Base-by-base conservation (phyloP, 2,113 vertebrate genomes). In the Sarotherodon lohbergeri region DNA sequence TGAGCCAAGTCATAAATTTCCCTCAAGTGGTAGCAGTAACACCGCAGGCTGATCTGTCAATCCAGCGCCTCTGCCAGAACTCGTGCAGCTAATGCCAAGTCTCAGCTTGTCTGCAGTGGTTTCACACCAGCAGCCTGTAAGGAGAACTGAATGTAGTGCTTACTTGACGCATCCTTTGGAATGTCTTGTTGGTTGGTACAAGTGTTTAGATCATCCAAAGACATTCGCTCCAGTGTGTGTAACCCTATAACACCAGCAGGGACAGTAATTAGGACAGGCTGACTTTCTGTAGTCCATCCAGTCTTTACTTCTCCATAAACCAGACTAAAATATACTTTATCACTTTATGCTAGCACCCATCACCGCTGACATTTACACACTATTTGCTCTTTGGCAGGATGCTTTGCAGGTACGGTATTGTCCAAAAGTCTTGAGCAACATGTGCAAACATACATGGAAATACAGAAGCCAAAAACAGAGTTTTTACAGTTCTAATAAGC, bases 1-100 rank as follows among this genome's bases (percentile, higher is more conserved):
- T 66, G 79, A 82, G 71, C 89, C 90, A 83, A 83, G 78, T 89
- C 92, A 55, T 93, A 93, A 83, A 93, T 91, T 86, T 80, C 66
- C 68, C 41, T 73, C 41, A 71, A 86, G 86, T 85, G 86, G 86
- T 66, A 43, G 84, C 89, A 91, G 71, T 4, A 84, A 54, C 57
- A 86, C 63, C 57, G 52, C 59, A 81, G 92, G 80, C 88, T 80
- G 52, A 57, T 81, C 63, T 36, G 73, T 83, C 66, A 14, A 86
- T 56, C 73, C 46, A 9, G 24, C 1, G n/a, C 80, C 16, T 85
- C 59, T 84, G 85, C 85, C 90, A 86, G 80, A 73, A 86, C 57
- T 89, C 63, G 22, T 5, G 39, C 78, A 54, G 81, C 36, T 12
- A 24, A 41, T 89, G 88, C 88, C 91, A 90, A 87, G 91, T 88